These are phyloP conservation scores for Eupithecia insigniata DNA, from an alignment of 2,888 invertebrate species.

Conservation along the genomic window DNA sequence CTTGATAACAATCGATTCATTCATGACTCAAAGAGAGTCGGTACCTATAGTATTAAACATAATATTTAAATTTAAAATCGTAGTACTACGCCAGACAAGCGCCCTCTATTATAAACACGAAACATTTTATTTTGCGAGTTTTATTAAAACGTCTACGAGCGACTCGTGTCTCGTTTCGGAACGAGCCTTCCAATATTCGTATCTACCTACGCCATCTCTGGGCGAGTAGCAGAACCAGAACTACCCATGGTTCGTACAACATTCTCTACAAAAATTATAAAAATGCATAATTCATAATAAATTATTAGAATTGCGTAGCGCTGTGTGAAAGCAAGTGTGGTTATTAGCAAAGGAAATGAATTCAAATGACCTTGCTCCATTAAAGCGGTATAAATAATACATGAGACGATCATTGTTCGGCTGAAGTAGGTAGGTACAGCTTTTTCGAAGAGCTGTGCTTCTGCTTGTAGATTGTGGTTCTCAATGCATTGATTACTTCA, in stretches of 20 bases:
- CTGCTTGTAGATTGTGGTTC: constrained; percentile 40
- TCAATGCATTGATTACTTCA: constrained; percentile 26
- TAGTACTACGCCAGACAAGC: constrained; percentile 61
- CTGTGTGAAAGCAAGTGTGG: constrained; percentile 56
- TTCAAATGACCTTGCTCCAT: constrained; percentile 81
- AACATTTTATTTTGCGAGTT: no score
- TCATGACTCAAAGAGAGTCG: constrained; percentile 47
- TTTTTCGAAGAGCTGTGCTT: constrained; percentile 63
- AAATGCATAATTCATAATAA: constrained; percentile 47
- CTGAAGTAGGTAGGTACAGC: constrained; percentile 50
- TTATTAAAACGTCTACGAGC: constrained; percentile 65
- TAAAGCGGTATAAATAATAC: constrained; percentile 78
- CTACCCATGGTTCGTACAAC: constrained; percentile 50
- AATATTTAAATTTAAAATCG: constrained; percentile 65
- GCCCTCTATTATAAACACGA: constrained; percentile 66
- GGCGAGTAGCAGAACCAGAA: constrained; percentile 68
- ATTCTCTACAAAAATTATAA: constrained; percentile 36
- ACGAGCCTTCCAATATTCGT: constrained; percentile 42
- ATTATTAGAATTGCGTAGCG: constrained; percentile 51
- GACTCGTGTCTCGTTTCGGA: constrained; percentile 58
- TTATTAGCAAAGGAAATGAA: constrained; percentile 68
- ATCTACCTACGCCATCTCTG: constrained; percentile 69
- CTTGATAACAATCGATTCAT: constrained; percentile 38
- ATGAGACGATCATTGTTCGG: constrained; percentile 75
- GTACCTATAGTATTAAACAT: constrained; percentile 50